Evolutionary conservation across 2,113 vertebrate species (phyloP).

Genomic region (Catharus bicknelli): DNA sequence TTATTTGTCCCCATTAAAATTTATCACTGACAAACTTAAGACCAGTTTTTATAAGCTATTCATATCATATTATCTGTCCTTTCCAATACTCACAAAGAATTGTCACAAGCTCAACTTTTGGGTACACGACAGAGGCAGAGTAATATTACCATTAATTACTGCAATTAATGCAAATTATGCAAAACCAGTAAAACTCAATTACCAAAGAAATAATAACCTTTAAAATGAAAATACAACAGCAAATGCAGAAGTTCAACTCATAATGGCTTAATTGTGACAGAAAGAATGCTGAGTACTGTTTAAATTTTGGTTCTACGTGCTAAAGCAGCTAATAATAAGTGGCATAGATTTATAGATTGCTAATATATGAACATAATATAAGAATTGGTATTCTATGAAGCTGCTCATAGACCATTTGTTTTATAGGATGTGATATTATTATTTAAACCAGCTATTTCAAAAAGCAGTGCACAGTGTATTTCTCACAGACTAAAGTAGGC

Average conservation of each 20-base stretch:
- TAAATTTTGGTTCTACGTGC: neutral
- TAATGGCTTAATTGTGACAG: neutral
- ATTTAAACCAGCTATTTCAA: neutral
- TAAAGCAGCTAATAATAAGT: neutral
- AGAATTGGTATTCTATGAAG: neutral
- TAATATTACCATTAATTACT: constrained; percentile 34
- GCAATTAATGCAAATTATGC: constrained; percentile 44
- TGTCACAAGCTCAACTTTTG: constrained; percentile 5
- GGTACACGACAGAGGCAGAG: neutral
- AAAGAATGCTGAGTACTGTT: neutral
- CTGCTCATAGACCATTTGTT: neutral
- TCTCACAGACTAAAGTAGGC: neutral
- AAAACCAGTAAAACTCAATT: constrained; percentile 39
- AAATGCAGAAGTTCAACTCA: constrained; percentile 8
- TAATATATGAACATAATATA: neutral
- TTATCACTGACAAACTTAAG: constrained; percentile 2
- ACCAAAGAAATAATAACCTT: constrained; percentile 44
- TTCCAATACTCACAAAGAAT: neutral
- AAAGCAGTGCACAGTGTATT: neutral
- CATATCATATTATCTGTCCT: neutral
- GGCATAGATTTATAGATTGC: neutral
- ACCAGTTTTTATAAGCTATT: neutral
- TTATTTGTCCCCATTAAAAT: constrained; percentile 15
- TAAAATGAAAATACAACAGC: constrained; percentile 32
- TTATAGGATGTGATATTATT: neutral